Evolutionary conservation across 2,797 vertebrate genomes (phyloP), one percentile per base, ranked within the genome.

Genomic region (Staurois parvus): DNA sequence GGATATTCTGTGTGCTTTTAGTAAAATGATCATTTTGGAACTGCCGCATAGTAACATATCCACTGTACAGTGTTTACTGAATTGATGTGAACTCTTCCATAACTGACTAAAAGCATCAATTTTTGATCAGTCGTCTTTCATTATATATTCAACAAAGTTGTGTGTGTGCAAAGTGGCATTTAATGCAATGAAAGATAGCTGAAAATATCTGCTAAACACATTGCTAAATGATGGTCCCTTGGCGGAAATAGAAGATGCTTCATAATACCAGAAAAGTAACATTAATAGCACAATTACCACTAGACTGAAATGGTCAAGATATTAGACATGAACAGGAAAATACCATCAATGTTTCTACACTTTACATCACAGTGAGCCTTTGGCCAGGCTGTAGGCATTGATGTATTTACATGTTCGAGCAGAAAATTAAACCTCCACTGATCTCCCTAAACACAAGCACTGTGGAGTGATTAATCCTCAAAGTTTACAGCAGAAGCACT

Each of bases 91-190:
- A 37, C 37, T 56, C 52, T 78, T 64, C 59, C 66, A 78, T 32
- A 66, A 59, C 66, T 66, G 2, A 62, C 29, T 40, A 78, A n/a
- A 66, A 26, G 15, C 76, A 78, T 78, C 59, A 78, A 78, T 78
- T 66, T 78, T 78, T 78, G 32, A 78, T 78, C 26, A 37, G 19
- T 77, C 2, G 0, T n/a, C 56, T 64, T 77, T 77, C 56, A 77
- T 77, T 77, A 62, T 30, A n/a, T 62, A 62, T 77, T 77, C 56
- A 52, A 29, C 26, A 77, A 77, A 64, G 73, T 56, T 56, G 73
- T 52, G 73, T 32, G 42, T 77, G 52, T 21, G 30, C 34, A 56
- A 62, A 34, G 17, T 52, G 30, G 12, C 30, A 30, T 64, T 62
- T 30, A 21, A 64, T 37, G 56, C 15, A 12, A 77, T 34, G 32